These are phyloP conservation scores for Malacosoma neustria DNA, from an alignment of 2,888 invertebrate species.

Conservation along the genomic window DNA sequence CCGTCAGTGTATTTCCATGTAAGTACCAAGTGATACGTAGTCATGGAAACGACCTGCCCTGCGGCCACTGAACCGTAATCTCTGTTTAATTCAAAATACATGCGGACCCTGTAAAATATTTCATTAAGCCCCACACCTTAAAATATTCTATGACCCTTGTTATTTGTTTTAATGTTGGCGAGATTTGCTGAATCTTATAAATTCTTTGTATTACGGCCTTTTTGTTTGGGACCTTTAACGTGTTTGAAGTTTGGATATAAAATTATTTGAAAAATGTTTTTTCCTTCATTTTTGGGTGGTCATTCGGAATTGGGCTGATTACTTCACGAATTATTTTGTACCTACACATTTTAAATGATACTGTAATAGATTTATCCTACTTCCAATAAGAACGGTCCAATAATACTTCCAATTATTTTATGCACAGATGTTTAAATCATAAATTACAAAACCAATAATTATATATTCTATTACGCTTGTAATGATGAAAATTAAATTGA, in stretches of 20 bases:
- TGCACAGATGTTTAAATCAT: too few species aligned
- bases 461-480: too few species aligned
- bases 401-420: too few species aligned
- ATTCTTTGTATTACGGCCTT: slow-evolving; percentile 5
- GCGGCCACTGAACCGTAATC: slow-evolving; percentile 22
- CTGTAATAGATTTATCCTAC: too few species aligned
- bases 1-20: too few species aligned
- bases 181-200: slow-evolving; percentile 18
- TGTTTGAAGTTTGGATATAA: slow-evolving; percentile 5
- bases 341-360: too few species aligned
- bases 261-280: not conserved
- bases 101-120: slow-evolving; percentile 47
- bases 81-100: slow-evolving; percentile 46
- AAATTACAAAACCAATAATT: too few species aligned
- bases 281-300: not conserved
- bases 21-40: too few species aligned
- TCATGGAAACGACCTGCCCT: slow-evolving; percentile 11
- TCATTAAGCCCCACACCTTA: slow-evolving; percentile 36
- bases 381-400: too few species aligned
- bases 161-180: slow-evolving; percentile 14
- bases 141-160: slow-evolving; percentile 23
- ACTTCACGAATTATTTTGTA: too few species aligned
- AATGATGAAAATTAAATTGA: too few species aligned
- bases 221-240: not conserved
- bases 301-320: too few species aligned